Percentiles rank a stretch among this genome's conserved stretches.
Evolutionary conservation across 2,113 vertebrate species (phyloP).

Genomic region (Sinosuthora webbiana): DNA sequence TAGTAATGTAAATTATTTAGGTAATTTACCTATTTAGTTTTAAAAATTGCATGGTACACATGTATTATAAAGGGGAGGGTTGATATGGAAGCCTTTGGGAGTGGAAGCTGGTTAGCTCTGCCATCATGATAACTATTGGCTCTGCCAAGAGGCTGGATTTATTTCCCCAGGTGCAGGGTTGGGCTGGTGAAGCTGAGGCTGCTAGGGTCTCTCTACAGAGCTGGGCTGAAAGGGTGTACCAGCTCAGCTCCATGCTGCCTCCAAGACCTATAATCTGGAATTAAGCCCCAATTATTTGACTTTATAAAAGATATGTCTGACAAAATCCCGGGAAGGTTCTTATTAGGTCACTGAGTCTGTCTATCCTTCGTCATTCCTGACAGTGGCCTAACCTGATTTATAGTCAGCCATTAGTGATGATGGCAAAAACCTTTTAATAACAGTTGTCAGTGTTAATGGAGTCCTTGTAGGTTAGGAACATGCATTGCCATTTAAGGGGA

Average conservation of each 20-base stretch:
- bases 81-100: not conserved
- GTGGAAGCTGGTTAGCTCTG: not conserved
- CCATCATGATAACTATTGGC: not conserved
- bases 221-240: not conserved
- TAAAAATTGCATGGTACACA: not conserved
- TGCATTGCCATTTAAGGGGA: not conserved
- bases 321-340: not conserved
- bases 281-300: not conserved
- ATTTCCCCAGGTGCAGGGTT: not conserved
- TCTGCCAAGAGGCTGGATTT: not conserved
- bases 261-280: not conserved
- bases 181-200: not conserved
- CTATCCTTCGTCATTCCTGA: fast-evolving
- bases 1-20: not conserved
- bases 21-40: not conserved
- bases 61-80: not conserved
- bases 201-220: not conserved
- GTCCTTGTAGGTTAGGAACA: not conserved
- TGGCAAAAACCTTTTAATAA: not conserved
- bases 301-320: not conserved
- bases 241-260: not conserved
- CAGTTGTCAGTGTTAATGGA: not conserved
- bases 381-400: not conserved
- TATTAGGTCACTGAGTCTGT: fast-evolving
- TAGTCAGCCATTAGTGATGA: not conserved